Evolutionary conservation across 2,113 vertebrate genomes (phyloP).

Genomic region (Gallinago jamesoni): DNA sequence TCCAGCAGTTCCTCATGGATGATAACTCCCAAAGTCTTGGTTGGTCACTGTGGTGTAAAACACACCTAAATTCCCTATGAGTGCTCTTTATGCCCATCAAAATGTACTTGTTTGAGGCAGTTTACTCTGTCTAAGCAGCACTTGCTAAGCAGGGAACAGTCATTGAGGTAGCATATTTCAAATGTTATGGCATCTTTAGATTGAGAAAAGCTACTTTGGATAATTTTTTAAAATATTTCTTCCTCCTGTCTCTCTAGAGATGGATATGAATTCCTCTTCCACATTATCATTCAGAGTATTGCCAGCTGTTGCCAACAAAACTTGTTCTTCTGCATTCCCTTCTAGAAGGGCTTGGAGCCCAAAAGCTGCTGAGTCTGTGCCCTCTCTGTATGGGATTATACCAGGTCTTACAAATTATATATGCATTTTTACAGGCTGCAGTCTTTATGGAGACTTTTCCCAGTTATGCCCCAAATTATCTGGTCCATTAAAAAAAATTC

Average conservation of each 20-base stretch:
- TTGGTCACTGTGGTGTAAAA: background rate
- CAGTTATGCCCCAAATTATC: constrained; percentile 62
- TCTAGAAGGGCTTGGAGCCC: background rate
- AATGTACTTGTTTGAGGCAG: background rate
- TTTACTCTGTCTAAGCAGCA: background rate
- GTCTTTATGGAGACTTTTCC: constrained; percentile 46
- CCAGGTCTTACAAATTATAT: background rate
- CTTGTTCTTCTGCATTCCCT: background rate
- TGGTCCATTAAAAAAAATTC: constrained; percentile 56
- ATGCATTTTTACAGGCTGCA: background rate
- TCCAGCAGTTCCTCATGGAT: background rate
- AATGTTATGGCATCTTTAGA: background rate
- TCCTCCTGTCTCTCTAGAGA: background rate
- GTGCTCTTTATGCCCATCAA: background rate
- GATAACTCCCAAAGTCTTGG: background rate
- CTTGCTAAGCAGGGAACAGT: background rate
- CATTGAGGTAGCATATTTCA: background rate
- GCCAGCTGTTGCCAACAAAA: background rate
- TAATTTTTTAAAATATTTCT: background rate
- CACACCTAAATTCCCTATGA: background rate
- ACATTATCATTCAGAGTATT: background rate
- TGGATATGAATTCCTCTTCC: background rate
- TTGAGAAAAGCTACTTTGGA: background rate
- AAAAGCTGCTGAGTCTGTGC: background rate
- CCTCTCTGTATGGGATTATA: background rate